phyloP scores from a whole-genome alignment of 2,888 invertebrate species.

The Bombylius major region DNA sequence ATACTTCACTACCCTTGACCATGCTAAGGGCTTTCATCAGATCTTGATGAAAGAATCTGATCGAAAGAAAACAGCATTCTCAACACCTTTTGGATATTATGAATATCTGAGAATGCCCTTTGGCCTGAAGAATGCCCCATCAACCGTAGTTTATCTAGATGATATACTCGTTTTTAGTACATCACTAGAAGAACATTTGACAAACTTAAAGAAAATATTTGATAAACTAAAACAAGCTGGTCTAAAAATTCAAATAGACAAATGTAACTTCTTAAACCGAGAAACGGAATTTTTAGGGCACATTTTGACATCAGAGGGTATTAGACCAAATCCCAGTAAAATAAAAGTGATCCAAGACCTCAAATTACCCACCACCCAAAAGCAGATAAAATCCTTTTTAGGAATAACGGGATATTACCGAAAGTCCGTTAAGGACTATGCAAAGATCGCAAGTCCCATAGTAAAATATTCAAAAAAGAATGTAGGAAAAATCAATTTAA shows the following conservation, averaged over 20 bases:
- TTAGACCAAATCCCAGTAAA: slow-evolving; percentile 37
- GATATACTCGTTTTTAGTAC: slow-evolving; percentile 10
- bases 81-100: not conserved
- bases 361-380: not conserved
- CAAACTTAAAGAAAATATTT: slow-evolving; percentile 8
- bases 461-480: not conserved
- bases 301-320: slow-evolving; percentile 14
- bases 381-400: slow-evolving; percentile 1
- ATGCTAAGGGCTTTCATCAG: slow-evolving; percentile 12
- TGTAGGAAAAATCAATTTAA: not conserved
- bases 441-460: not conserved
- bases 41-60: slow-evolving; percentile 7
- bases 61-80: slow-evolving; percentile 7
- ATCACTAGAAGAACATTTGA: slow-evolving; percentile 11
- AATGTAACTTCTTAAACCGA: slow-evolving; percentile 16
- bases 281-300: slow-evolving; percentile 22
- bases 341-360: slow-evolving; percentile 37
- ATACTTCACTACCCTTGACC: slow-evolving; percentile 9
- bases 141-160: slow-evolving; percentile 9
- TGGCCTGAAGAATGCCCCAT: slow-evolving; percentile 5
- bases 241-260: slow-evolving; percentile 10
- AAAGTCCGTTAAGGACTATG: slow-evolving; percentile 2
- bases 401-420: not conserved
- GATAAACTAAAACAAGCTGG: slow-evolving; percentile 5
- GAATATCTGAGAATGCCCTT: slow-evolving; percentile 12